A percentile compares a stretch with the other conserved stretches of the same genome.
Evolutionary conservation across 2,888 invertebrate genomes (phyloP).

Genomic region (Caenorhabditis plicata): DNA sequence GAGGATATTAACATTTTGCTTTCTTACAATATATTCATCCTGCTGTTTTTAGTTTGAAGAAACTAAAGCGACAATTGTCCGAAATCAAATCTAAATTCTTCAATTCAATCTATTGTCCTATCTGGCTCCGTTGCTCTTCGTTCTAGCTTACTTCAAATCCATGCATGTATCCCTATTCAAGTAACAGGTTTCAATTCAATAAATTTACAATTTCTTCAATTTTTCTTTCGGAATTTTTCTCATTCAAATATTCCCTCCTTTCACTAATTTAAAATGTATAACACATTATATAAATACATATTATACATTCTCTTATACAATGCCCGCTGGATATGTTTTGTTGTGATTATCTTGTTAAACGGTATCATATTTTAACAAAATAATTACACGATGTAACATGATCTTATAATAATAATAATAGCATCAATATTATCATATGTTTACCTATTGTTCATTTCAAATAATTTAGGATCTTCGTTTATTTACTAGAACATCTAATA

Average conservation of each 20-base stretch:
- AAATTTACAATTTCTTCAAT: no score
- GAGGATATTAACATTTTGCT: background rate
- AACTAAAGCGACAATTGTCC: constrained; percentile 8
- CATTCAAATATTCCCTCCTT: no score
- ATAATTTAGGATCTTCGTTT: background rate
- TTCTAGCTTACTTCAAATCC: background rate
- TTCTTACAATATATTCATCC: background rate
- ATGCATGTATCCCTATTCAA: background rate
- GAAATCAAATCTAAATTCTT: constrained; percentile 36
- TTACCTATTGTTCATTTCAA: background rate
- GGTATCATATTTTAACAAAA: no score
- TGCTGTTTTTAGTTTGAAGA: background rate
- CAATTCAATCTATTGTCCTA: constrained; percentile 30
- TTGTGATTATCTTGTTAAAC: no score
- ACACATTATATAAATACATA: no score
- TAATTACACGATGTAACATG: no score
- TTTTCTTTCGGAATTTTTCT: no score
- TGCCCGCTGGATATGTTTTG: no score
- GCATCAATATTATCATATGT: no score
- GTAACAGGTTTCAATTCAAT: no score
- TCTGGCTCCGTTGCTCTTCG: constrained; percentile 1
- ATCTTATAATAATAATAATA: no score
- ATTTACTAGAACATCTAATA: background rate
- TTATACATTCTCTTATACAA: no score
- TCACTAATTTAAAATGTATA: background rate